A percentile compares a stretch with the other conserved stretches of the same genome.
Evolutionary conservation across 2,113 vertebrate species (phyloP).

Genomic region (Choloepus hoffmanni): DNA sequence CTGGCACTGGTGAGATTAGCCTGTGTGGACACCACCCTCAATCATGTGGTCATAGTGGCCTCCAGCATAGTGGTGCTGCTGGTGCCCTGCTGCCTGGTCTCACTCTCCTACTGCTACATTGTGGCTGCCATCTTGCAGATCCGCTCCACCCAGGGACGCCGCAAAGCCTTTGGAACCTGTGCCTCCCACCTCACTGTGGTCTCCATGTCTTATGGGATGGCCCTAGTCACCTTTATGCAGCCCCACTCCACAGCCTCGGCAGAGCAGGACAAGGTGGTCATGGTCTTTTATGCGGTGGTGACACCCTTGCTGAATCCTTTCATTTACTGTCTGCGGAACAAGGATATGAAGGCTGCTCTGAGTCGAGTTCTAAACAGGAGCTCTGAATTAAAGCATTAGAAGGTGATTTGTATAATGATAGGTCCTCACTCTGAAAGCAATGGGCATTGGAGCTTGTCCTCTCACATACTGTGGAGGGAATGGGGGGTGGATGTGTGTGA

Average conservation of each 20-base stretch:
- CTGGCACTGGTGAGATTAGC: slow-evolving; percentile 64
- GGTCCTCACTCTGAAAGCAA: neutral
- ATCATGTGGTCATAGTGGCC: slow-evolving; percentile 70
- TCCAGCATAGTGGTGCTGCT: slow-evolving; percentile 78
- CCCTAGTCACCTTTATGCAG: slow-evolving; percentile 76
- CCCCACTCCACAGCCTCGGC: slow-evolving; percentile 68
- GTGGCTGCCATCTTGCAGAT: slow-evolving; percentile 50
- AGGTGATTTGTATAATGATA: fast-evolving
- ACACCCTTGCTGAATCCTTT: slow-evolving; percentile 82
- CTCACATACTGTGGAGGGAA: no score
- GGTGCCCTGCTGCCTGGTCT: slow-evolving; percentile 80
- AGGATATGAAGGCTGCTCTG: slow-evolving; percentile 63
- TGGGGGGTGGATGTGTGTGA: no score
- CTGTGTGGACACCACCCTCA: slow-evolving; percentile 56
- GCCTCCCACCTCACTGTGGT: slow-evolving; percentile 81
- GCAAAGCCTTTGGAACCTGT: slow-evolving; percentile 82
- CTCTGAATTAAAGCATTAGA: neutral
- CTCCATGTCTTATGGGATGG: slow-evolving; percentile 79
- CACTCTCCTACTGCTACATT: slow-evolving; percentile 68
- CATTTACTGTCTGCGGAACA: slow-evolving; percentile 78
- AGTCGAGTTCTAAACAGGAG: neutral
- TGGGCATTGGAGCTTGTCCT: no score
- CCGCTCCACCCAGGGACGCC: neutral
- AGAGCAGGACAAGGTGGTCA: slow-evolving; percentile 76
- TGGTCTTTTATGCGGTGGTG: slow-evolving; percentile 78